phyloP scores from a whole-genome alignment of 1,140 invertebrate genomes.

The Drosophila nikananu region DNA sequence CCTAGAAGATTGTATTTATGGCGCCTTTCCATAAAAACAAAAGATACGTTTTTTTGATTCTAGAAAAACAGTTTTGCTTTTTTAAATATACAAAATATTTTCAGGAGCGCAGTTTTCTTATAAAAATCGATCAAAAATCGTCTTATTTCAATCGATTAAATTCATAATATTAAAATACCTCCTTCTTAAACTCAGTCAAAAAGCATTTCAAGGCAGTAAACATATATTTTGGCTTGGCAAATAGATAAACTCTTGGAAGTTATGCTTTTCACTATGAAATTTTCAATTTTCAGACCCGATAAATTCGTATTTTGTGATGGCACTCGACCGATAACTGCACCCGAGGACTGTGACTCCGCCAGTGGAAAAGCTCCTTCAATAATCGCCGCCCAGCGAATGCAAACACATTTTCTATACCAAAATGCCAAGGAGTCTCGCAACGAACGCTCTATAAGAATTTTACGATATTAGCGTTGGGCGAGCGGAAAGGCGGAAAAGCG shows the following conservation, averaged over 20 bases:
- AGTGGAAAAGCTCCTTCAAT: background rate
- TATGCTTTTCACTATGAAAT: background rate
- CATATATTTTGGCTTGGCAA: background rate
- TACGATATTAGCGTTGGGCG: constrained; percentile 57
- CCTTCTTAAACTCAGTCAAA: background rate
- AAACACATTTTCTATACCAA: constrained; percentile 14
- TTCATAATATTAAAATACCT: background rate
- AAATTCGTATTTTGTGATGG: constrained; percentile 5
- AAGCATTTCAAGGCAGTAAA: background rate
- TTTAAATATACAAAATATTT: background rate
- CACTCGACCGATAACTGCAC: background rate
- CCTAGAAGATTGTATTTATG: too few species aligned
- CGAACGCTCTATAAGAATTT: constrained; percentile 44
- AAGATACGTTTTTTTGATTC: too few species aligned
- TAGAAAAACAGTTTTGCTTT: too few species aligned
- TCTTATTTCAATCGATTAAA: background rate
- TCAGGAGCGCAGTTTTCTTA: too few species aligned
- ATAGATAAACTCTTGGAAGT: background rate
- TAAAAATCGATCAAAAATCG: background rate
- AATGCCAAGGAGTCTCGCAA: constrained; percentile 14
- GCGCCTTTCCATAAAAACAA: too few species aligned
- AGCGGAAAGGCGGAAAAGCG: background rate
- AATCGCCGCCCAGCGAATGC: constrained; percentile 5
- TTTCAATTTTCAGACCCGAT: background rate
- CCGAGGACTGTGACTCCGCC: background rate